Evolutionary conservation across 2,113 vertebrate species (phyloP).

Genomic region (western clawed frog (Xenopus tropicalis)): DNA sequence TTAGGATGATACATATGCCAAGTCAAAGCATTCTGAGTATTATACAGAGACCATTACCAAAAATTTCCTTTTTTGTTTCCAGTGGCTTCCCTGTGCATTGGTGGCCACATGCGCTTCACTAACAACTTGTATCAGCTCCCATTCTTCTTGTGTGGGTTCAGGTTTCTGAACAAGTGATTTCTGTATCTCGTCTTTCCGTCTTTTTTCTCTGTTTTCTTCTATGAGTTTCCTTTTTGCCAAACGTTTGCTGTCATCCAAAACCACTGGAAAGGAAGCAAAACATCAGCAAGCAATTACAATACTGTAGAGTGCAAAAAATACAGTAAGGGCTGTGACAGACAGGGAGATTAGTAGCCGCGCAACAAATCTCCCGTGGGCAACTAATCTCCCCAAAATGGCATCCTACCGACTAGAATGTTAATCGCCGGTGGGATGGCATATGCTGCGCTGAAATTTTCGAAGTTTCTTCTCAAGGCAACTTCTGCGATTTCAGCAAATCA

Average conservation of each 20-base stretch:
- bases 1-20: no score
- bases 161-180: slow-evolving; percentile 85
- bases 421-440: no score
- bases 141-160: slow-evolving; percentile 90
- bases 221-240: slow-evolving; percentile 94
- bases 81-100: slow-evolving; percentile 96
- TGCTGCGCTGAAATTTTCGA: no score
- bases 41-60: slow-evolving; percentile 72
- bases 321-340: no score
- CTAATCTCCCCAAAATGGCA: no score
- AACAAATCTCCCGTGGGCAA: no score
- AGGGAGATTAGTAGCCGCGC: no score
- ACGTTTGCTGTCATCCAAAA: slow-evolving; percentile 92
- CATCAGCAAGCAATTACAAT: background rate
- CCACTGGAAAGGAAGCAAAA: slow-evolving; percentile 71
- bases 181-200: slow-evolving; percentile 84
- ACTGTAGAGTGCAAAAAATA: background rate
- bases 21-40: no score
- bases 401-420: no score
- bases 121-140: slow-evolving; percentile 93
- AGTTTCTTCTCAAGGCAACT: no score
- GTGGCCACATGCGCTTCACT: slow-evolving; percentile 94
- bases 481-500: no score
- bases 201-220: slow-evolving; percentile 91
- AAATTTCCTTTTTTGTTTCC: slow-evolving; percentile 98